These are phyloP conservation scores for Agrypnia vestita DNA, from an alignment of 1,140 invertebrate species.

Conservation along the genomic window DNA sequence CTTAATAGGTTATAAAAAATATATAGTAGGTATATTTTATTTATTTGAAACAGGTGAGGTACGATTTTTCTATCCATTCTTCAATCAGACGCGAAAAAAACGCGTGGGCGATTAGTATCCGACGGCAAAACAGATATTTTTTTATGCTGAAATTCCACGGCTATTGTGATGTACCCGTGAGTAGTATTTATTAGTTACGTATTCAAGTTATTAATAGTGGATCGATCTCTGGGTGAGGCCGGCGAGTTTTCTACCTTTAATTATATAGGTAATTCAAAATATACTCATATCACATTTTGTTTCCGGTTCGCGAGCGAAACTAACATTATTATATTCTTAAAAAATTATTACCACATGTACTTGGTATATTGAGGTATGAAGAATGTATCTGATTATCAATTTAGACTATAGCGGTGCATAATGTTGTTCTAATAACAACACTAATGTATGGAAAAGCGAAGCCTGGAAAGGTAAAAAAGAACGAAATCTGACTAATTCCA, in stretches of 20 bases:
- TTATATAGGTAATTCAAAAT: not conserved
- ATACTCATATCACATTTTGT: no score
- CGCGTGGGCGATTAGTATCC: slow-evolving; percentile 24
- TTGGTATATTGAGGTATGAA: no score
- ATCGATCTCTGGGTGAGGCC: not conserved
- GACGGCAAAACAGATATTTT: not conserved
- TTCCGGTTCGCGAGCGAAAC: no score
- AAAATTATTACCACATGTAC: no score
- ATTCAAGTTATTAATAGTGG: slow-evolving; percentile 35
- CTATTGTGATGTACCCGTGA: slow-evolving; percentile 21
- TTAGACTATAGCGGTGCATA: no score
- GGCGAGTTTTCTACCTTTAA: slow-evolving; percentile 9
- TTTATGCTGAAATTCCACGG: slow-evolving; percentile 23
- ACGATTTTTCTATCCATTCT: slow-evolving; percentile 2
- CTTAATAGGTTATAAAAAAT: not conserved
- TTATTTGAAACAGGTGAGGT: slow-evolving; percentile 12
- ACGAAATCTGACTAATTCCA: no score
- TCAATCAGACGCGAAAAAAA: not conserved
- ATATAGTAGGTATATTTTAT: not conserved
- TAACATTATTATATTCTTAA: no score
- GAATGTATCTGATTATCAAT: no score
- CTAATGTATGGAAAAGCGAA: no score
- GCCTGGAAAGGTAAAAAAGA: no score
- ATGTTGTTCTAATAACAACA: no score
- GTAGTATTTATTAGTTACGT: slow-evolving; percentile 24